These are phyloP conservation scores for Takifugu ocellatus DNA, from an alignment of 2,797 vertebrate species.

Conservation along the genomic window DNA sequence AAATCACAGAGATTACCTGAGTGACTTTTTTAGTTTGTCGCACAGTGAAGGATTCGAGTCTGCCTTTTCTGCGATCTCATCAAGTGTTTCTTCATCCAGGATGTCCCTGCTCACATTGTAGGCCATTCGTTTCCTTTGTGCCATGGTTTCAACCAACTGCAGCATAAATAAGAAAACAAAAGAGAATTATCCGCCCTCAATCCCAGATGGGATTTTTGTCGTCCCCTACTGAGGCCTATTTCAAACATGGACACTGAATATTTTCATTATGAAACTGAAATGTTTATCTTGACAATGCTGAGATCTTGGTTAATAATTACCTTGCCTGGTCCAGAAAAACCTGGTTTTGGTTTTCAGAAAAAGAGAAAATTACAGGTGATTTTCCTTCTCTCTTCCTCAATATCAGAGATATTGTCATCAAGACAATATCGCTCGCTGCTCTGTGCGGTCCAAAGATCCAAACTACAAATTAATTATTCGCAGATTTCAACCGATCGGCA, in stretches of 20 bases:
- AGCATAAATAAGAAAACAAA: not conserved
- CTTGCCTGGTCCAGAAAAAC: slow-evolving; percentile 15
- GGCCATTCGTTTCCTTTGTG: slow-evolving; percentile 32
- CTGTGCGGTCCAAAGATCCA: too few relatives aligned
- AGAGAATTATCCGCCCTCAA: not conserved
- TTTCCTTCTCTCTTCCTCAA: not conserved
- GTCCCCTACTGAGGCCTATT: not conserved
- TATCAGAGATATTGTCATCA: too few relatives aligned
- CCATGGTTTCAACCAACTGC: slow-evolving; percentile 30
- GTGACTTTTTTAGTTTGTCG: slow-evolving; percentile 62
- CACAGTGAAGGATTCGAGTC: slow-evolving; percentile 39
- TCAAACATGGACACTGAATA: too few relatives aligned
- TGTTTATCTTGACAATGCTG: not conserved
- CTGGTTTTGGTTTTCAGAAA: not conserved
- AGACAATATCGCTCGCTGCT: too few relatives aligned
- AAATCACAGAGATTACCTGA: slow-evolving; percentile 49
- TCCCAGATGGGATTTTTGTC: not conserved
- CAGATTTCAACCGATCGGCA: slow-evolving; percentile 13
- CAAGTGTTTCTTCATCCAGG: slow-evolving; percentile 69
- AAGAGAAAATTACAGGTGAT: not conserved
- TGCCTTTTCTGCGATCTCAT: slow-evolving; percentile 61
- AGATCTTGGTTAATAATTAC: slow-evolving; percentile 25
- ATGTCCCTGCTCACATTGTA: slow-evolving; percentile 66
- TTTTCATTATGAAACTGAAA: not conserved
- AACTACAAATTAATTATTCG: too few relatives aligned